Evolutionary conservation across 1,140 invertebrate species (phyloP), one percentile per base, ranked within the genome.

Genomic region (Copidosoma floridanum): DNA sequence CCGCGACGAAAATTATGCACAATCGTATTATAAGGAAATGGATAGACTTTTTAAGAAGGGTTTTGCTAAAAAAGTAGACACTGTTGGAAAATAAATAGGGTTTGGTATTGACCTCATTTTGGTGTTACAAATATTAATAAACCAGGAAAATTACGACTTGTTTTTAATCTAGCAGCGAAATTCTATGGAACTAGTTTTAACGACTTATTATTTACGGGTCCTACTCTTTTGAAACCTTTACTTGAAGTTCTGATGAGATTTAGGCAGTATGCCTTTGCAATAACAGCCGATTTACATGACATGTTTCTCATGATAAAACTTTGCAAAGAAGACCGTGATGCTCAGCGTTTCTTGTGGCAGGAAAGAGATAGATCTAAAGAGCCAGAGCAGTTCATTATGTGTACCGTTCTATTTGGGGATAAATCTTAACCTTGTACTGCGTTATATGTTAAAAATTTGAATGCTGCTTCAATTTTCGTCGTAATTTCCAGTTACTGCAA

Each of bases 221-320:
- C 72, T 0, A 67, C 72, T 48, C 37, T 73, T 3, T 37, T 68
- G 1, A 44, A 68, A 8, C 65, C 65, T 14, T 43, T 75, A 4
- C n/a, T 65, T 20, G 71, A 63, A 0, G 68, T 74, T 11, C 18
- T 75, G 4, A 64, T 75, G 11, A 55, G 68, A n/a, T n/a, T n/a
- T n/a, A n/a, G n/a, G n/a, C n/a, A n/a, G n/a, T n/a, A n/a, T n/a
- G n/a, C n/a, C n/a, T 8, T 77, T 76, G 71, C 71, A 0, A 46
- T 77, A 2, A 64, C 7, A 6, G 72, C 61, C 14, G 77, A 76
- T 29, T 75, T 77, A 0, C 40, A 54, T 37, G 76, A 78, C 16
- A 80, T 78, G 75, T 78, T 79, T n/a, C n/a, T n/a, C n/a, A n/a
- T n/a, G n/a, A n/a, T n/a, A n/a, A n/a, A n/a, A n/a, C 26, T 46